Percentiles rank a stretch among this genome's conserved stretches.
phyloP scores from a whole-genome alignment of 1,140 invertebrate species.

The Ips typographus region DNA sequence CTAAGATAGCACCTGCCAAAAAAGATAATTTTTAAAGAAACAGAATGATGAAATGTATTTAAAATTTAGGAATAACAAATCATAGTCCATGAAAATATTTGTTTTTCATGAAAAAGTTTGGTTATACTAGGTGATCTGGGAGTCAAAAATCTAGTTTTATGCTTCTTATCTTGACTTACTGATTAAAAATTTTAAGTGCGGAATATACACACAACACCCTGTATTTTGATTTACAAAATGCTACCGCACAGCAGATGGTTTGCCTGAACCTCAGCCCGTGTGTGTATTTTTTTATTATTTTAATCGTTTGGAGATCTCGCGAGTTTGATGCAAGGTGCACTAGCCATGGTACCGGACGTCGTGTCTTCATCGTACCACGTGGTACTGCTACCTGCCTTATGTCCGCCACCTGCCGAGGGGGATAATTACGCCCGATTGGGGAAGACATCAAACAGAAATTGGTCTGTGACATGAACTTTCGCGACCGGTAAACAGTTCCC shows the following conservation, averaged over 20 bases:
- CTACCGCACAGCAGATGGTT: slow-evolving; percentile 15
- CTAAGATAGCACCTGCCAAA: too few relatives aligned
- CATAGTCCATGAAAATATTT: too few relatives aligned
- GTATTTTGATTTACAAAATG: too few relatives aligned
- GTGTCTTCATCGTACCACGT: slow-evolving; percentile 19
- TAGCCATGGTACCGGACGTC: slow-evolving; percentile 8
- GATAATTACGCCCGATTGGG: slow-evolving; percentile 12
- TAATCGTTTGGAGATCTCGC: slow-evolving; percentile 30
- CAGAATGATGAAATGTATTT: too few relatives aligned
- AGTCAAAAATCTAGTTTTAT: too few relatives aligned
- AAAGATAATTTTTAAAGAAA: too few relatives aligned
- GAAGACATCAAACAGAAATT: slow-evolving; percentile 8
- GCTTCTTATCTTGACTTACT: too few relatives aligned
- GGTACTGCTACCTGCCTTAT: slow-evolving; percentile 39
- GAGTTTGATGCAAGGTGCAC: slow-evolving; percentile 30
- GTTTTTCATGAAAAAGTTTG: too few relatives aligned
- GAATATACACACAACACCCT: too few relatives aligned
- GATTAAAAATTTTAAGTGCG: too few relatives aligned
- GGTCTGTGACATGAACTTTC: slow-evolving; percentile 27
- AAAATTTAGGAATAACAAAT: too few relatives aligned
- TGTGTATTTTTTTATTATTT: slow-evolving; percentile 16
- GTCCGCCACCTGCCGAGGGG: slow-evolving; percentile 18
- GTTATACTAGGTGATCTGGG: too few relatives aligned
- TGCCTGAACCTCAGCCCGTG: slow-evolving; percentile 14
- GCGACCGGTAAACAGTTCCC: neutral